These are phyloP conservation scores for Ahaetulla prasina DNA, from an alignment of 2,113 vertebrate species.

Conservation along the genomic window DNA sequence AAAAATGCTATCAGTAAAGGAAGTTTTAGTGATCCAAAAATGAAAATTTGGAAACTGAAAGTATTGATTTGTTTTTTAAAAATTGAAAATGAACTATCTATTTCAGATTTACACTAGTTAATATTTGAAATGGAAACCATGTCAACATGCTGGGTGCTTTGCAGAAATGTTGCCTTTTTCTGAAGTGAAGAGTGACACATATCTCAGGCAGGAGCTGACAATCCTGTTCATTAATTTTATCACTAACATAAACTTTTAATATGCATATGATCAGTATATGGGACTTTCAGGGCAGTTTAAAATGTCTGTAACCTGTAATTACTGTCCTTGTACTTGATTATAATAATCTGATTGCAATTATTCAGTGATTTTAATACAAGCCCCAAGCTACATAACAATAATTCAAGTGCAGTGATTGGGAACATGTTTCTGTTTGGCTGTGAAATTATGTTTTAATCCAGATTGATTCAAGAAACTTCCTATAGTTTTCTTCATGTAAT, in stretches of 20 bases:
- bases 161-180: slow-evolving; percentile 53
- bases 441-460: slow-evolving; percentile 91
- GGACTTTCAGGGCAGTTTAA: slow-evolving; percentile 93
- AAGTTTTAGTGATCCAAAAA: slow-evolving; percentile 8
- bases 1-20: background rate
- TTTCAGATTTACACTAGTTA: slow-evolving; percentile 31
- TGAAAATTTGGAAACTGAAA: background rate
- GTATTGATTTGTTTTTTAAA: slow-evolving; percentile 10
- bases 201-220: slow-evolving; percentile 82
- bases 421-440: slow-evolving; percentile 96
- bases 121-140: slow-evolving; percentile 26
- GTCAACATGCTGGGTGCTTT: slow-evolving; percentile 52
- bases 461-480: slow-evolving; percentile 76
- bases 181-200: slow-evolving; percentile 61
- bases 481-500: slow-evolving; percentile 76
- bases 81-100: background rate
- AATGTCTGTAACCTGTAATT: slow-evolving; percentile 99
- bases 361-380: slow-evolving; percentile 99
- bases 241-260: slow-evolving; percentile 99
- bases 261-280: slow-evolving; percentile 86
- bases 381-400: slow-evolving; percentile 99
- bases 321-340: slow-evolving; percentile 98
- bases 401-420: slow-evolving; percentile 95
- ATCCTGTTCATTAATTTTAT: slow-evolving; percentile 99
- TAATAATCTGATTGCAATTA: slow-evolving; percentile 99